Conservation (phyloP, 2,888 invertebrate genomes). For the Congeria kusceri region DNA sequence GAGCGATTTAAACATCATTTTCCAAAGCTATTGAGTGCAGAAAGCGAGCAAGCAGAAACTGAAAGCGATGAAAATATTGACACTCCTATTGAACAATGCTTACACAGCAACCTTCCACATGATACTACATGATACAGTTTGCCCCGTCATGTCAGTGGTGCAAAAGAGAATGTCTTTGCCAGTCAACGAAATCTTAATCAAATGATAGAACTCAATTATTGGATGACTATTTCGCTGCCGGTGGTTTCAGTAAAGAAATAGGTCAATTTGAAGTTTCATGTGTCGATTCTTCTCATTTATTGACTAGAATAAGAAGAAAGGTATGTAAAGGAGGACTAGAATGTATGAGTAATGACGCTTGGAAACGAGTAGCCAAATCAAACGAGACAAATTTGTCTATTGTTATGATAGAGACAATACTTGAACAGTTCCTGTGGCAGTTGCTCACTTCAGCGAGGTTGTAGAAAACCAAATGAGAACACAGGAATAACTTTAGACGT, state of each 20-base stretch:
- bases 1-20: conserved; percentile 17
- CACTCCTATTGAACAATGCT: too few relatives aligned
- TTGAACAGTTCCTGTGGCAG: conserved; percentile 17
- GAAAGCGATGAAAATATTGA: too few relatives aligned
- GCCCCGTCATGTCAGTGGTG: too few relatives aligned
- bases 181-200: neutral
- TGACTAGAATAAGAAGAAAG: conserved; percentile 22
- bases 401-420: conserved; percentile 6
- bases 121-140: too few relatives aligned
- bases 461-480: conserved; percentile 27
- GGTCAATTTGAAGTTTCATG: conserved; percentile 11
- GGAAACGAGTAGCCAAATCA: conserved; percentile 17
- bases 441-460: conserved; percentile 24
- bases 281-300: conserved; percentile 19
- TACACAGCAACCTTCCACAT: neutral
- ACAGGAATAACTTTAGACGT: too few relatives aligned
- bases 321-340: conserved; percentile 15
- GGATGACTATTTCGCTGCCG: neutral
- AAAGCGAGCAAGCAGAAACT: too few relatives aligned
- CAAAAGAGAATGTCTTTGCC: too few relatives aligned
- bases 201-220: neutral
- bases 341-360: conserved; percentile 1
- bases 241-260: neutral
- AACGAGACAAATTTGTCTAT: conserved; percentile 6
- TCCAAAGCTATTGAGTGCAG: too few relatives aligned